Evolutionary conservation across 2,797 vertebrate species (phyloP).

Genomic region (Platyrinchus mystaceus): DNA sequence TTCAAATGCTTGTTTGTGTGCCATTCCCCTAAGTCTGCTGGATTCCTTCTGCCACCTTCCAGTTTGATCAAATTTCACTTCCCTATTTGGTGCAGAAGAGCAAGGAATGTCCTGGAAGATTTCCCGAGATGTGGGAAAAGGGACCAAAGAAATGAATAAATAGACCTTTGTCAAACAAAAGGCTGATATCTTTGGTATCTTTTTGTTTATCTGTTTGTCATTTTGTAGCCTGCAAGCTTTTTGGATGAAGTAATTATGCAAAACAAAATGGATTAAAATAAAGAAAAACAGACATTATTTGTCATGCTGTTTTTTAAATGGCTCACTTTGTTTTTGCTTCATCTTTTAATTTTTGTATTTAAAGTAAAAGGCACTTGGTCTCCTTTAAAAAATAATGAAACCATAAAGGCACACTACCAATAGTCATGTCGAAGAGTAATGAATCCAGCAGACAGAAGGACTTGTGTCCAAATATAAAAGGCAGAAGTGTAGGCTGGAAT

Average conservation of each 20-base stretch:
- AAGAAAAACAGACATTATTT: neutral
- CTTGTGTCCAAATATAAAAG: constrained; percentile 33
- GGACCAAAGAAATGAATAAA: neutral
- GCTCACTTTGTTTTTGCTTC: neutral
- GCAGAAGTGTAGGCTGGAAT: neutral
- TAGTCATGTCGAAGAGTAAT: neutral
- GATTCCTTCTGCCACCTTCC: neutral
- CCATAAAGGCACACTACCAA: constrained; percentile 3
- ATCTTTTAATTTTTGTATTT: constrained; percentile 21
- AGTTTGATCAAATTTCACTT: neutral
- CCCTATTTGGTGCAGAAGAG: neutral
- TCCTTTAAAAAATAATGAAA: constrained; percentile 27
- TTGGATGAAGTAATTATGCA: neutral
- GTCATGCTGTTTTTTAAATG: neutral
- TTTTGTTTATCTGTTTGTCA: neutral
- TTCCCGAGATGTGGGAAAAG: neutral
- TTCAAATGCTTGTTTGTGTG: neutral
- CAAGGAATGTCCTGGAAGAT: neutral
- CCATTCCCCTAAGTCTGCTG: neutral
- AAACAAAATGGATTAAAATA: neutral
- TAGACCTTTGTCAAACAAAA: neutral
- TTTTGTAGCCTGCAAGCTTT: neutral
- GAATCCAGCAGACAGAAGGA: constrained; percentile 32
- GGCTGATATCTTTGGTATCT: neutral
- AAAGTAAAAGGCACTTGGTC: neutral